phyloP scores from a whole-genome alignment of 2,113 vertebrate genomes.

The Chitala chitala region DNA sequence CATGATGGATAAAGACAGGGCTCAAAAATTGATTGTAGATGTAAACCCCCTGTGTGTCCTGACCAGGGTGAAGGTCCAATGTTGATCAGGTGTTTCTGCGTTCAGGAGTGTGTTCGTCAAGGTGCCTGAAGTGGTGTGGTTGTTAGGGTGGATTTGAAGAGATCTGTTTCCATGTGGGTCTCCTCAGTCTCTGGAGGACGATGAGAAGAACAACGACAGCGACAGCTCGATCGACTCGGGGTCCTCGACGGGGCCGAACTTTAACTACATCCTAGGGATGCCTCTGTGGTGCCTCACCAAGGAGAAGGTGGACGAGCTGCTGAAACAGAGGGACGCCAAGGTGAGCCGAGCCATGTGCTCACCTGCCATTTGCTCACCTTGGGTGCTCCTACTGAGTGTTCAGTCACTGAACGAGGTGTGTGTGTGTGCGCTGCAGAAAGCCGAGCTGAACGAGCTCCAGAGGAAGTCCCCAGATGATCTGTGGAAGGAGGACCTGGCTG shows the following conservation, averaged over 20 bases:
- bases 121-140: too few species aligned
- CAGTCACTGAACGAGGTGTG: too few species aligned
- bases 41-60: too few species aligned
- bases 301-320: slow-evolving; percentile 93
- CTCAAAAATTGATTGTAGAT: too few species aligned
- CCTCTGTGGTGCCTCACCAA: slow-evolving; percentile 94
- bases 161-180: background rate
- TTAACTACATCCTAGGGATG: slow-evolving; percentile 99
- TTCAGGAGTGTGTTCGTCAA: too few species aligned
- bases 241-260: slow-evolving; percentile 83
- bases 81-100: too few species aligned
- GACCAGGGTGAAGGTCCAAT: too few species aligned
- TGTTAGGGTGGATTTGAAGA: background rate
- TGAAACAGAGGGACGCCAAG: slow-evolving; percentile 91
- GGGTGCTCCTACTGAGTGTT: too few species aligned
- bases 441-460: slow-evolving; percentile 80
- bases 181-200: slow-evolving; percentile 78
- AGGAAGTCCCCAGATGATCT: slow-evolving; percentile 82
- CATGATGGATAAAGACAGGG: too few species aligned
- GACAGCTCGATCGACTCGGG: slow-evolving; percentile 81
- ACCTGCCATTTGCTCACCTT: too few species aligned
- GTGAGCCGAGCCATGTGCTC: too few species aligned
- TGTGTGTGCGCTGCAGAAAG: slow-evolving; percentile 62
- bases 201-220: slow-evolving; percentile 74
- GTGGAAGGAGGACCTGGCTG: slow-evolving; percentile 92